Evolutionary conservation across 1,140 invertebrate species (phyloP).

Genomic region (Brachionus plicatilis): DNA sequence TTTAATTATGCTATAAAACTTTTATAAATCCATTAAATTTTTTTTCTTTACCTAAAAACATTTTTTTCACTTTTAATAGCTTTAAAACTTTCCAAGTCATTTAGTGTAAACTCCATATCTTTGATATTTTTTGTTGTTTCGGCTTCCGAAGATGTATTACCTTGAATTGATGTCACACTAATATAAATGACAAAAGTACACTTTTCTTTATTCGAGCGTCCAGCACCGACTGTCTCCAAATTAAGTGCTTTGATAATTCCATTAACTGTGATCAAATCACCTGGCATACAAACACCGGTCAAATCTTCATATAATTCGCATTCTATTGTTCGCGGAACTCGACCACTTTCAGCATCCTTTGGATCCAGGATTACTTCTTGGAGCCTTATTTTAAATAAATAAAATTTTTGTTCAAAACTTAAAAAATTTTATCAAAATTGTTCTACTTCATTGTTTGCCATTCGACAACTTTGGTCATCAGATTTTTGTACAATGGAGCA

Average conservation of each 20-base stretch:
- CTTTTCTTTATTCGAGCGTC: constrained; percentile 58
- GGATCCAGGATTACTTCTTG: constrained; percentile 54
- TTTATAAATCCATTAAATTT: not conserved
- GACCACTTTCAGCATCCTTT: constrained; percentile 60
- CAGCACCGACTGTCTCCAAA: constrained; percentile 43
- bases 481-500: constrained; percentile 64
- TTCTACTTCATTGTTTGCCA: constrained; percentile 71
- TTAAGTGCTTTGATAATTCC: constrained; percentile 72
- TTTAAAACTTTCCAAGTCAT: constrained; percentile 69
- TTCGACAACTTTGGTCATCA: constrained; percentile 67
- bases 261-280: constrained; percentile 77
- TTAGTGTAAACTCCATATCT: constrained; percentile 60
- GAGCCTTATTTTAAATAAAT: constrained; percentile 56
- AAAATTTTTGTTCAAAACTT: not conserved
- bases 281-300: constrained; percentile 77
- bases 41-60: constrained; percentile 59
- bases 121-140: constrained; percentile 43
- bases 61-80: constrained; percentile 71
- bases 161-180: constrained; percentile 63
- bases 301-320: constrained; percentile 78
- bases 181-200: constrained; percentile 69
- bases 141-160: constrained; percentile 60
- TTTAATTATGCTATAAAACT: too few relatives aligned
- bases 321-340: constrained; percentile 77
- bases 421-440: not conserved